Base-by-base conservation (phyloP, 2,888 invertebrate genomes). In the Diarsia brunnea region DNA sequence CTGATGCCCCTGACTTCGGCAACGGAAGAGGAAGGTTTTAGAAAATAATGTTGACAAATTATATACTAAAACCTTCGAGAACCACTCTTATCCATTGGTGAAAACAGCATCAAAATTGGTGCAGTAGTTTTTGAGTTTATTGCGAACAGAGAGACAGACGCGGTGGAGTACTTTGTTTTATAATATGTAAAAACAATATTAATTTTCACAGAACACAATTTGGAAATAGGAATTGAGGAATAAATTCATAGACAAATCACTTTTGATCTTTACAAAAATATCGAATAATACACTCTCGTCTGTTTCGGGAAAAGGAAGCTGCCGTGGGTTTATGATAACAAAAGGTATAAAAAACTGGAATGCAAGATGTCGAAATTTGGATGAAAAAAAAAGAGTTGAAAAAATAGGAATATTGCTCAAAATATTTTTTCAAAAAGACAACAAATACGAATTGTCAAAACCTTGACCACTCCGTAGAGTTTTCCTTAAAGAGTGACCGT, bases 401-500 rank as follows among this genome's bases (percentile, higher is more conserved):
- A 45, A 0, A 3, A 21, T 3, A 8, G 8, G 11, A 31, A 27
- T 24, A n/a, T 12, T 24, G 19, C 16, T 21, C 27, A 12, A 27
- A 69, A 58, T 66, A 49, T 21, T 27, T 58, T 2, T 55, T 45
- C 7, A 0, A 51, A 73, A 73, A 60, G 4, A 60, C 14, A 43
- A 79, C 43, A 24, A 24, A 66, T 63, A 27, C 38, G 14, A 71
- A 53, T 53, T 64, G 58, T 60, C 21, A 24, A 51, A 75, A 60
- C 79, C 79, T 75, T 75, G 75, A 75, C 31, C n/a, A 51, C 45
- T 51, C 58, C 16, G 24, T n/a, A 11, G 38, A 38, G 55, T 69
- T 84, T 84, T 80, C 84, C 84, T 73, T 31, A 84, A 69, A 79
- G 38, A 45, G 0, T 72, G 82, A 47, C 82, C 85, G 7, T 84